Evolutionary conservation across 2,113 vertebrate species (phyloP), one percentile per base, ranked within the genome.

Genomic region (Vulpes vulpes): DNA sequence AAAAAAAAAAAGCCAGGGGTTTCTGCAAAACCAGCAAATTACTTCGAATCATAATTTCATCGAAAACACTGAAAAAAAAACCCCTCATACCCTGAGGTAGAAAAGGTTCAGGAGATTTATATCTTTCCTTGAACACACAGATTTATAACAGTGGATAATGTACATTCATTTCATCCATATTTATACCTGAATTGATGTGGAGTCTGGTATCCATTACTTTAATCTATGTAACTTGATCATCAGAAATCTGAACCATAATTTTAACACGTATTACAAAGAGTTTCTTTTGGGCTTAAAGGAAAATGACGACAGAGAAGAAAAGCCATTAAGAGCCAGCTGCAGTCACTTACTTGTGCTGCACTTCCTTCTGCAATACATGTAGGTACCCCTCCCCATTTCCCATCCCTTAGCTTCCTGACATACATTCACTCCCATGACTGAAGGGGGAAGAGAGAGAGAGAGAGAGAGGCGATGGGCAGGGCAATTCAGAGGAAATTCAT

Each of bases 221-320:
- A 99, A 99, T 99, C 98, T 99, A 96, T 98, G 98, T 99, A 99
- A 99, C 98, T 98, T 98, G 98, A 99, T 99, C 98, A 98, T 98
- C 98, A 99, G 99, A 98, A 98, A 98, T 98, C 97, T 98, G 98
- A 98, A 98, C 98, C 97, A 96, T 98, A 98, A 98, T 98, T 99
- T 99, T 98, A 99, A 98, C 98, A 98, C 98, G 23, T 99, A 98
- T 98, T 98, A 98, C 96, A 97, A 98, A 98, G 98, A 97, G 98
- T 98, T 98, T 98, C 97, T 98, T 98, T 98, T 95, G 96, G 97
- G 97, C 98, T 98, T 98, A 97, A 98, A 98, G 97, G 97, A 97
- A 98, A 97, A 97, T 97, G 98, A 98, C 87, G 95, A 98, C 88
- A 92, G 97, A 98, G 91, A 97, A 98, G 98, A 98, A 98, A 97